A percentile compares a stretch with the other conserved stretches of the same genome.
These are phyloP conservation scores for Pantherophis guttatus DNA, from an alignment of 2,113 vertebrate genomes.

Conservation along the genomic window DNA sequence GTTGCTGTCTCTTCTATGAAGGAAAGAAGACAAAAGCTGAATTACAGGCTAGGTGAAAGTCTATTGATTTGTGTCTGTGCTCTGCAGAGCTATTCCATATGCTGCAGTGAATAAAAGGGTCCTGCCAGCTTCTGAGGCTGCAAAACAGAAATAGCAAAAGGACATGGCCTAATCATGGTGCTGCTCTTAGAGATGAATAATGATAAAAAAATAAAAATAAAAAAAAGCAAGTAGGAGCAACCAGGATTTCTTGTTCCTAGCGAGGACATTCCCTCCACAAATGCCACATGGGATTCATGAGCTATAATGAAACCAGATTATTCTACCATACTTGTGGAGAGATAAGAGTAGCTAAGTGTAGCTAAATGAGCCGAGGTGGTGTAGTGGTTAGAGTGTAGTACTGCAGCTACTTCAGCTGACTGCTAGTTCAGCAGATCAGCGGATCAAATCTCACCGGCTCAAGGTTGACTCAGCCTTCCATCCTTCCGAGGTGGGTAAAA, in stretches of 20 bases:
- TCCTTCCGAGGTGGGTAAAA: too few relatives aligned
- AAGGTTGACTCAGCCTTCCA: too few relatives aligned
- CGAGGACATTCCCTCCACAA: background rate
- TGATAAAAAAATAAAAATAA: background rate
- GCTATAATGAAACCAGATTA: background rate
- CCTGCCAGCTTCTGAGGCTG: conserved; percentile 5
- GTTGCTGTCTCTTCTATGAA: background rate
- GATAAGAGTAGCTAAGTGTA: too few relatives aligned
- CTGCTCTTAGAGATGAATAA: background rate
- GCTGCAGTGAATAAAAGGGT: background rate
- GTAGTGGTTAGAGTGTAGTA: too few relatives aligned
- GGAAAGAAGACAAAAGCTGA: conserved; percentile 23
- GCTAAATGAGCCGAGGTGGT: too few relatives aligned
- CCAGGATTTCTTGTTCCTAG: background rate
- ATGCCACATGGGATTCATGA: background rate
- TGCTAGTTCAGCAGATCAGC: too few relatives aligned
- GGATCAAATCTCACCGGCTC: too few relatives aligned
- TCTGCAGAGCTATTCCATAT: background rate
- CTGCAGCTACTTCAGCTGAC: too few relatives aligned
- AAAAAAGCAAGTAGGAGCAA: background rate
- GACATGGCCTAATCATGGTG: background rate
- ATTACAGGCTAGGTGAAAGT: background rate
- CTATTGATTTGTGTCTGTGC: conserved; percentile 2
- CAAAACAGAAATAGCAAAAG: background rate
- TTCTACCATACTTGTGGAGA: background rate